These are phyloP conservation scores for Romanogobio albipinnatus DNA, from an alignment of 2,113 vertebrate species.

Conservation along the genomic window DNA sequence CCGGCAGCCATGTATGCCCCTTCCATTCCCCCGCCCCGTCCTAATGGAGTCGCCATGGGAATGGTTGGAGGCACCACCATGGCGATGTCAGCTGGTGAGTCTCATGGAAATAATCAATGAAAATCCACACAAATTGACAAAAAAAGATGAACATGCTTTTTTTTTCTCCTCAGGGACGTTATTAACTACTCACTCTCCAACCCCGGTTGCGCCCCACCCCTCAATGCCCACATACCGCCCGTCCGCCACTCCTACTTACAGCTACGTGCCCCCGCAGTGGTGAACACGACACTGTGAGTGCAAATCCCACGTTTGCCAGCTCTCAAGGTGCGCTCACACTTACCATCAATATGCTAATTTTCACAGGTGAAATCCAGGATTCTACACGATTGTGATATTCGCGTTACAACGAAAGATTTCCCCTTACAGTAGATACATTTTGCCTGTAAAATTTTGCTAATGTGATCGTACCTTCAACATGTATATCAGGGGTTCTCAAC, in stretches of 20 bases:
- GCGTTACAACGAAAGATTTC: background rate
- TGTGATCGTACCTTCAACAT: background rate
- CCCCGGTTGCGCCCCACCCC: constrained; percentile 88
- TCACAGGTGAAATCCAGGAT: background rate
- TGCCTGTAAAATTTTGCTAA: background rate
- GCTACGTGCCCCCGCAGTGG: constrained; percentile 97
- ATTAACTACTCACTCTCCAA: constrained; percentile 95
- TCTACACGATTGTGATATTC: background rate
- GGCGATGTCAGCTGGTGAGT: constrained; percentile 97
- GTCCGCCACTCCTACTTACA: constrained; percentile 95
- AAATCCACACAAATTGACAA: background rate
- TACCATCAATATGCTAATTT: background rate
- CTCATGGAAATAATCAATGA: background rate
- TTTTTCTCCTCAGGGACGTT: constrained; percentile 75
- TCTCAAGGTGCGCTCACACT: background rate
- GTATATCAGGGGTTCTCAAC: background rate
- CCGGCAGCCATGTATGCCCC: constrained; percentile 94
- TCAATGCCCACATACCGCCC: constrained; percentile 94
- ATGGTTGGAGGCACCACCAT: constrained; percentile 98
- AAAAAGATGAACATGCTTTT: background rate
- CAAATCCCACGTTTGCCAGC: background rate
- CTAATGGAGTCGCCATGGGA: constrained; percentile 91
- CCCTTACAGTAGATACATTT: background rate
- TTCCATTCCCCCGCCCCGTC: constrained; percentile 80
- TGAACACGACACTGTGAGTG: constrained; percentile 85